Conservation (phyloP, 2,797 vertebrate species). For the Gastrophryne carolinensis region DNA sequence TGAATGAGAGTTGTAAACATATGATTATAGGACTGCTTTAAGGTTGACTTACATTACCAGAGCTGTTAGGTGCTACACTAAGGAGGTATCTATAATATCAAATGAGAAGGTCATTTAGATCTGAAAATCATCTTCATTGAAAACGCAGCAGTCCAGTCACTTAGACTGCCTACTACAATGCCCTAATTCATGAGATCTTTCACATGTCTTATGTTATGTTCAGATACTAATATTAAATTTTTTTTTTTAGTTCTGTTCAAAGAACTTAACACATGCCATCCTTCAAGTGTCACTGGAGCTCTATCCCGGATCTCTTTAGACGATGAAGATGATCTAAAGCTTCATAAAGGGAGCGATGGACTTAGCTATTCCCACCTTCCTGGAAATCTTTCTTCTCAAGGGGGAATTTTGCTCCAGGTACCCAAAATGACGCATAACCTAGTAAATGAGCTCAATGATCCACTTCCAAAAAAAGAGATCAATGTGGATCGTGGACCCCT, state of each 20-base stretch:
- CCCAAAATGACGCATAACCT: constrained; percentile 76
- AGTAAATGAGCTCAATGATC: constrained; percentile 82
- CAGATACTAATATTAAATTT: neutral
- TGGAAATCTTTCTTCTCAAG: constrained; percentile 87
- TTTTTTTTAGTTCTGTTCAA: constrained; percentile 88
- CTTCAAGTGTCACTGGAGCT: constrained; percentile 94
- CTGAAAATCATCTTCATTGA: too few relatives aligned
- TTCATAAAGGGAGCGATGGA: constrained; percentile 82
- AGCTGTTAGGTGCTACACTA: too few relatives aligned
- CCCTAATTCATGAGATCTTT: too few relatives aligned
- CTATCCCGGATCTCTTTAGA: constrained; percentile 95
- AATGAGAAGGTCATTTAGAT: too few relatives aligned
- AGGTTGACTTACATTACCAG: too few relatives aligned
- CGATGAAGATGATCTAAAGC: constrained; percentile 92
- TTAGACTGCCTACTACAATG: too few relatives aligned
- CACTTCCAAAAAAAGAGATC: constrained; percentile 80
- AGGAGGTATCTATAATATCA: too few relatives aligned
- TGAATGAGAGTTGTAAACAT: too few relatives aligned
- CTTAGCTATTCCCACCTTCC: constrained; percentile 91
- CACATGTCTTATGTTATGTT: too few relatives aligned
- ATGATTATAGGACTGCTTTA: too few relatives aligned
- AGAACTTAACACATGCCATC: constrained; percentile 96
- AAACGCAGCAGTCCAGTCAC: too few relatives aligned
- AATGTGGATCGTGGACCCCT: constrained; percentile 83
- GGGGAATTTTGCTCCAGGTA: constrained; percentile 86